These are phyloP conservation scores for Tenthredo livida DNA, from an alignment of 2,888 invertebrate genomes.

Conservation along the genomic window DNA sequence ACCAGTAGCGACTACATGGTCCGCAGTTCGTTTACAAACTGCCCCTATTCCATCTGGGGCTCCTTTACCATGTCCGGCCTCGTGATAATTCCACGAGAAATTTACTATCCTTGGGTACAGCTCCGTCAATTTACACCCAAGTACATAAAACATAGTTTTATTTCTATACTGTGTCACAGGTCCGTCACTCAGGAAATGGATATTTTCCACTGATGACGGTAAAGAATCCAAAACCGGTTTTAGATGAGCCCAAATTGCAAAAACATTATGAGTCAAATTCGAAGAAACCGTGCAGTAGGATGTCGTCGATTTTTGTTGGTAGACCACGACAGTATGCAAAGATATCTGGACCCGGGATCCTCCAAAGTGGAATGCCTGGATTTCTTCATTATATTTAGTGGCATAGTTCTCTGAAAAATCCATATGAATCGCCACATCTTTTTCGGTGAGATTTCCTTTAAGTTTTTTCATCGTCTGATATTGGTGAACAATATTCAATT, in stretches of 20 bases:
- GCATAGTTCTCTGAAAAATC: no score
- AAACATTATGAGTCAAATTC: constrained; percentile 65
- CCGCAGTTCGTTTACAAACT: constrained; percentile 70
- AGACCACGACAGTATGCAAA: constrained; percentile 58
- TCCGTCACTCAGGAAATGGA: constrained; percentile 59
- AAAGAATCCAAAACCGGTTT: constrained; percentile 62
- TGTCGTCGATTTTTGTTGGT: not conserved
- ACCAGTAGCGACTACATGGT: constrained; percentile 67
- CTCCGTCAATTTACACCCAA: constrained; percentile 65
- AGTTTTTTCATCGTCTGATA: no score
- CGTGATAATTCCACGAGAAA: constrained; percentile 67
- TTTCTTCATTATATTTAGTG: no score
- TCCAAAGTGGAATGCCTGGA: constrained; percentile 56
- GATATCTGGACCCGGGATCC: constrained; percentile 56
- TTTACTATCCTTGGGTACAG: constrained; percentile 62
- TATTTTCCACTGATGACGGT: constrained; percentile 61
- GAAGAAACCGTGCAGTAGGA: constrained; percentile 62
- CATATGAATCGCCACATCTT: constrained; percentile 47
- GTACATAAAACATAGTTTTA: constrained; percentile 66
- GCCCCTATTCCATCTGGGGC: constrained; percentile 71
- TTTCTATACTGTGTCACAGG: constrained; percentile 71
- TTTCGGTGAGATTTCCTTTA: no score
- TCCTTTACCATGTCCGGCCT: constrained; percentile 70
- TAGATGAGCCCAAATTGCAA: constrained; percentile 68
- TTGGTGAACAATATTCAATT: no score